These are phyloP conservation scores for Plemyria rubiginata DNA, from an alignment of 2,888 invertebrate species.

Conservation along the genomic window DNA sequence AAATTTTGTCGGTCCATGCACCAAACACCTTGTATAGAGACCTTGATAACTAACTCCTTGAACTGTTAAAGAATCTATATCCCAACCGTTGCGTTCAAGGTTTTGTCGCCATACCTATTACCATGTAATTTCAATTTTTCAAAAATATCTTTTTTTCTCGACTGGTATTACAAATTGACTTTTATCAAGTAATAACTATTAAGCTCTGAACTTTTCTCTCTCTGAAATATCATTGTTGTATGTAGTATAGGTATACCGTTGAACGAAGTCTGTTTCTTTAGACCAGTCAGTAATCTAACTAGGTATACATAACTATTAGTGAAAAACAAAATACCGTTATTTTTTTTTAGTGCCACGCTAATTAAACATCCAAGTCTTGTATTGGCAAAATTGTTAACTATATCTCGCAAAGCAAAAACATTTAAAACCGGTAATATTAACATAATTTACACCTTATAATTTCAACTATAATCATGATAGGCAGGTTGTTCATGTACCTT, in stretches of 20 bases:
- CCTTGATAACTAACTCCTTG: conserved; percentile 1
- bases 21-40: no score
- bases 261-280: background rate
- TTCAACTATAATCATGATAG: background rate
- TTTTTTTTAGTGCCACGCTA: no score
- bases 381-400: background rate
- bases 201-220: conserved; percentile 17
- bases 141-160: conserved; percentile 23
- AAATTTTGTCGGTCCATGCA: no score
- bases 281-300: no score
- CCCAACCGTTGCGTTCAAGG: conserved; percentile 21
- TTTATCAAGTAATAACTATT: no score
- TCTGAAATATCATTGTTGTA: background rate
- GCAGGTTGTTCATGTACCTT: background rate
- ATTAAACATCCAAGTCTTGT: background rate
- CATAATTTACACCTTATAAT: background rate
- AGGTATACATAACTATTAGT: no score
- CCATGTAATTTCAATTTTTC: conserved; percentile 22
- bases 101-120: conserved; percentile 22
- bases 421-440: background rate
- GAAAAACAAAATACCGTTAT: no score
- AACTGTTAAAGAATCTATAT: conserved; percentile 10
- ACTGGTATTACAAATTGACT: conserved; percentile 8
- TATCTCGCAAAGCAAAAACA: background rate
- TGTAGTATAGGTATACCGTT: background rate